Evolutionary conservation across 92 coral and sea anemone species (phyloP), one percentile per base, ranked within the genome.

Genomic region (Chrysogorgia sp.): DNA sequence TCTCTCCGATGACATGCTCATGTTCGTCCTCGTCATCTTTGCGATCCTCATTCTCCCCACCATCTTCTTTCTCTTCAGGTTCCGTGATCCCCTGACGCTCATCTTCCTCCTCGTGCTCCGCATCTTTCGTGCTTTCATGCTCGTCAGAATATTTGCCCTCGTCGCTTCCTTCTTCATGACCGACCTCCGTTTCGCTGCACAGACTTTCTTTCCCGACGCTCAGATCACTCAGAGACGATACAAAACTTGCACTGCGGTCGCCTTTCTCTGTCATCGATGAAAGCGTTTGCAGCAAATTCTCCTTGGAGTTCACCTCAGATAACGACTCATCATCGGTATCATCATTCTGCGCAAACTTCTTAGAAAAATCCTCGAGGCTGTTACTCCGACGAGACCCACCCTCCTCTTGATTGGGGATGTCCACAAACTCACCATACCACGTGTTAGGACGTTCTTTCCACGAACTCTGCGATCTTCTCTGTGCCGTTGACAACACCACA

Each of bases 301-400:
- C 79, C 25, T 56, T 72, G 10, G 79, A 72, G 52, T 53, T 52
- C 53, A 65, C 33, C 13, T 53, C 79, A 34, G 76, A 48, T 7
- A 72, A 7, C 2, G 79, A 72, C 40, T 72, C 79, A 52, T 72
- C 65, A 56, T 72, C 79, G 52, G 62, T 72, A 15, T 28, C 64
- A 28, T 53, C 50, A 14, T 21, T 52, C 4, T 30, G 65, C 10
- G 64, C 64, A 3, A 57, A 29, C 32, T 3, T 57, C 10, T 52
- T 72, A 9, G 65, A 64, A 19, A 72, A 72, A 30, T 72, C 64
- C 32, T 72, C 79, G 26, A 72, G 43, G 34, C 79, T 72, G 64
- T 72, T 72, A 23, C 79, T 72, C 65, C 79, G 63, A 9, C 65
- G 64, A 2, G n/a, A 49, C 65, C 53, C 22, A 5, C 33, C 65